Conservation (phyloP, 2,888 invertebrate species). For the Microctonus hyperodae region DNA sequence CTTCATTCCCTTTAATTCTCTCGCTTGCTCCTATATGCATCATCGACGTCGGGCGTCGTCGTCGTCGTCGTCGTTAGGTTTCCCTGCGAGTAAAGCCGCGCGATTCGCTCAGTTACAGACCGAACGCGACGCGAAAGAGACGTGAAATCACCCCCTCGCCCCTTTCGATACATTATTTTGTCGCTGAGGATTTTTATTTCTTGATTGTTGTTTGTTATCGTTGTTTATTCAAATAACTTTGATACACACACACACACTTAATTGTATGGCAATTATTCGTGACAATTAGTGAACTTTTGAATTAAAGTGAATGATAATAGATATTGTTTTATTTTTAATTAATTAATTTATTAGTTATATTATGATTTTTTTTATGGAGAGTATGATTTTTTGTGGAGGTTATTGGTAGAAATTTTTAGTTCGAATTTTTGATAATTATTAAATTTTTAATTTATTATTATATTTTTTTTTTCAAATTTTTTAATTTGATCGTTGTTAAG, state of each 20-base stretch:
- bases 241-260: too few relatives aligned
- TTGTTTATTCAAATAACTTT: neutral
- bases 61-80: constrained; percentile 40
- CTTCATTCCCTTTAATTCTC: neutral
- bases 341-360: neutral
- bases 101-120: constrained; percentile 52
- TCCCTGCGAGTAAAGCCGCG: constrained; percentile 45
- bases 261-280: too few relatives aligned
- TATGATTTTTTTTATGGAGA: neutral
- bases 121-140: constrained; percentile 44
- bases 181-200: neutral
- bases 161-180: neutral
- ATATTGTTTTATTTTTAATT: neutral
- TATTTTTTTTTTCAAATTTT: neutral
- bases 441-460: neutral
- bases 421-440: too few relatives aligned
- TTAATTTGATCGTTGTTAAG: too few relatives aligned
- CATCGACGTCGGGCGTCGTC: constrained; percentile 28
- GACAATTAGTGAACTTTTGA: neutral
- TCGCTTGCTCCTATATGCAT: too few relatives aligned
- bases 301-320: neutral
- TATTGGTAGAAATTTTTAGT: too few relatives aligned
- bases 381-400: too few relatives aligned
- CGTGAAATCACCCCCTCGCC: constrained; percentile 36
- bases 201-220: neutral